phyloP scores from a whole-genome alignment of 2,113 vertebrate genomes.

The Heliornis fulica region DNA sequence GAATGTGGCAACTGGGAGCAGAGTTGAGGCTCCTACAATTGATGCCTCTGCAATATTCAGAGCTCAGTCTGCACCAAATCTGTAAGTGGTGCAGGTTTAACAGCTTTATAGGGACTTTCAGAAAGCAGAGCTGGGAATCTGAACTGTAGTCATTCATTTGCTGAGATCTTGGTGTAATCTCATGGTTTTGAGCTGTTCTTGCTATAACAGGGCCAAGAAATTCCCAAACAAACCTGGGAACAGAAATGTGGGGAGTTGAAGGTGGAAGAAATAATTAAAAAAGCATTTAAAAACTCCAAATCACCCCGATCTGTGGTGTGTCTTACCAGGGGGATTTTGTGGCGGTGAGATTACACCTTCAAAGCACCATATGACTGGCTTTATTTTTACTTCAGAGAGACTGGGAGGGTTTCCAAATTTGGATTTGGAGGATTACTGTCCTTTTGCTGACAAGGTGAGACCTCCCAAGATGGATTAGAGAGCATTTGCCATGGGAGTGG shows the following conservation, averaged over 20 bases:
- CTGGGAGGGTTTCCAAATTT: conserved; percentile 71
- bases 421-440: conserved; percentile 73
- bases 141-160: background rate
- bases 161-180: background rate
- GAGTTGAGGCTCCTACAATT: background rate
- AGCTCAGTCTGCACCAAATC: background rate
- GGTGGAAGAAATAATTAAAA: background rate
- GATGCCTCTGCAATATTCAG: background rate
- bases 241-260: background rate
- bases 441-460: conserved; percentile 44
- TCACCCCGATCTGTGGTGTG: background rate
- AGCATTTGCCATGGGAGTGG: background rate
- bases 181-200: background rate
- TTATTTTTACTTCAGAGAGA: conserved; percentile 69
- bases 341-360: conserved; percentile 56
- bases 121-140: background rate
- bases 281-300: background rate
- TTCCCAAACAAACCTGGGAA: background rate
- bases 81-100: background rate
- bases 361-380: conserved; percentile 61
- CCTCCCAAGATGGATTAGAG: conserved; percentile 71
- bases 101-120: no score
- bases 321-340: conserved; percentile 11
- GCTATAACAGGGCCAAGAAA: background rate
- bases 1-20: background rate